Conservation (phyloP, 2,888 invertebrate species). For the Leistus spinibarbis region DNA sequence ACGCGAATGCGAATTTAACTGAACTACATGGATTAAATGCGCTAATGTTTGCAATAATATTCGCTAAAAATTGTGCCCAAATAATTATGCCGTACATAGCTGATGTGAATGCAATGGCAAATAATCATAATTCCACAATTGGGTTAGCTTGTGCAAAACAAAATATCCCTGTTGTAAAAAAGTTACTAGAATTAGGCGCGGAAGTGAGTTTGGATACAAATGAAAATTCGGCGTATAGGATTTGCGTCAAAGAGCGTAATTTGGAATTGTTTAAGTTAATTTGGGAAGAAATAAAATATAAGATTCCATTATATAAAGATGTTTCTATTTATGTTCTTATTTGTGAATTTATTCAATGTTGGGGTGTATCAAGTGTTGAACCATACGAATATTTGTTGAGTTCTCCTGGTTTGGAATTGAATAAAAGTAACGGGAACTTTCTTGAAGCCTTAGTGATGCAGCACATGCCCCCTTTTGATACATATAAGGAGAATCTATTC, state of each 20-base stretch:
- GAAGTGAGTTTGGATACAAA: not conserved
- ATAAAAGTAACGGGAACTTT: too few species aligned
- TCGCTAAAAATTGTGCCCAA: not conserved
- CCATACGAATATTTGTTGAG: too few species aligned
- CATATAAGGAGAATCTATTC: too few species aligned
- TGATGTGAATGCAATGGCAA: not conserved
- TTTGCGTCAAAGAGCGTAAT: not conserved
- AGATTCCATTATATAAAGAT: not conserved
- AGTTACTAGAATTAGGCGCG: conserved; percentile 5
- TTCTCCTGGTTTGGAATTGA: too few species aligned
- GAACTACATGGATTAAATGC: conserved; percentile 10
- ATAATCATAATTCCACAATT: not conserved
- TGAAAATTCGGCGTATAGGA: not conserved
- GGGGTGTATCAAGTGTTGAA: too few species aligned
- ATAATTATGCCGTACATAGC: conserved; percentile 10
- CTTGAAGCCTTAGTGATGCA: too few species aligned
- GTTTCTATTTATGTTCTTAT: not conserved
- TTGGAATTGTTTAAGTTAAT: conserved; percentile 9
- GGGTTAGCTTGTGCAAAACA: not conserved
- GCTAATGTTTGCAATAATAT: conserved; percentile 11
- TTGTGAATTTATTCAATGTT: not conserved
- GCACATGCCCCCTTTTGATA: too few species aligned
- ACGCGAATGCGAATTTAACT: conserved; percentile 5
- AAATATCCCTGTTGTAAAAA: not conserved
- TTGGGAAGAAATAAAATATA: not conserved